A percentile compares a stretch with the other conserved stretches of the same genome.
Conservation (phyloP, 1,140 invertebrate genomes). For the Bathynomus jamesi region DNA sequence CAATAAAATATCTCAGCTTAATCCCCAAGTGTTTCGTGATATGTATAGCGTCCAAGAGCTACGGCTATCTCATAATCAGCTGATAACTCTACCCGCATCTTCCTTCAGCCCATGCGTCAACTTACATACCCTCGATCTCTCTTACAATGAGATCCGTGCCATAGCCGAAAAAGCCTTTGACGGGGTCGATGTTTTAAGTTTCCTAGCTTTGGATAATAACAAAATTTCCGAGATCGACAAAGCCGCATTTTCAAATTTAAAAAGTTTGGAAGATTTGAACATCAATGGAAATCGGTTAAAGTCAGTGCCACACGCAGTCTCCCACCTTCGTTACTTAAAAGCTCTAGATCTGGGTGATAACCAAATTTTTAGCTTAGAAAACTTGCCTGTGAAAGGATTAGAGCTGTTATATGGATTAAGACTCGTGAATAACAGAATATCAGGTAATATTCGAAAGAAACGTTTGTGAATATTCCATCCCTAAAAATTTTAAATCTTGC, state of each 20-base stretch:
- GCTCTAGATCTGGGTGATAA: conserved; percentile 76
- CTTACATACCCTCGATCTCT: conserved; percentile 68
- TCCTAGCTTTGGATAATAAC: conserved; percentile 72
- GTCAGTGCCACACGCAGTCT: conserved; percentile 62
- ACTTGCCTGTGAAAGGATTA: conserved; percentile 71
- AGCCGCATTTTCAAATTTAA: conserved; percentile 67
- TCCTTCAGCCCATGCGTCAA: conserved; percentile 75
- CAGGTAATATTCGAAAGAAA: conserved; percentile 70
- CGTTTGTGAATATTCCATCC: conserved; percentile 68
- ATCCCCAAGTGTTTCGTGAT: conserved; percentile 65
- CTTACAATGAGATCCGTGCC: conserved; percentile 66
- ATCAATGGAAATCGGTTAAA: conserved; percentile 69
- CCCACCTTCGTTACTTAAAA: conserved; percentile 62
- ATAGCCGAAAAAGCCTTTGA: conserved; percentile 68
- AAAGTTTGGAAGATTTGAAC: conserved; percentile 67
- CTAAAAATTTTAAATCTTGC: conserved; percentile 82
- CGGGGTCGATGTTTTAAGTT: conserved; percentile 65
- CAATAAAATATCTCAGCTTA: conserved; percentile 70
- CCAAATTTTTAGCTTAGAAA: conserved; percentile 62
- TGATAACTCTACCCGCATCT: conserved; percentile 67
- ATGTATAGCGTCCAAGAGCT: conserved; percentile 73
- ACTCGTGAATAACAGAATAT: conserved; percentile 74
- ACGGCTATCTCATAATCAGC: conserved; percentile 66
- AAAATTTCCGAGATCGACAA: conserved; percentile 62
- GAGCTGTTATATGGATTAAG: conserved; percentile 68